These are phyloP conservation scores for Pseudomyrmex cubaensis DNA, from an alignment of 1,140 invertebrate genomes.

Conservation along the genomic window DNA sequence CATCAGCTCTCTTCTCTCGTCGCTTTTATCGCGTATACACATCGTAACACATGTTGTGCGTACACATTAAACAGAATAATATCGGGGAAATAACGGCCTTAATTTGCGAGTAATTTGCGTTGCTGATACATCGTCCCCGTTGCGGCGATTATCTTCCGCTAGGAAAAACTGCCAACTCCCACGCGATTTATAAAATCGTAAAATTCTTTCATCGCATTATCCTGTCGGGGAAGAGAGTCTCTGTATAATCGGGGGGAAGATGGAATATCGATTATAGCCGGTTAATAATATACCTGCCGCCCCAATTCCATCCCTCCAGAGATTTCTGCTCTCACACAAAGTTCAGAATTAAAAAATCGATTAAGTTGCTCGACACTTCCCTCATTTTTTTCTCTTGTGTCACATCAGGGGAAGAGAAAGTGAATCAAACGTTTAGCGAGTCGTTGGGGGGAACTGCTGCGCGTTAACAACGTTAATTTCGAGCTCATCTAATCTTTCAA, in stretches of 20 bases:
- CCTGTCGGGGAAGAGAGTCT: not conserved
- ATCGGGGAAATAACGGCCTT: conserved; percentile 22
- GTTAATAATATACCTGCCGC: conserved; percentile 21
- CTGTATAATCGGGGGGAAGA: not conserved
- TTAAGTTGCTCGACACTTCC: not conserved
- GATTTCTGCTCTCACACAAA: not conserved
- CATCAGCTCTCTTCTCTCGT: conserved; percentile 10
- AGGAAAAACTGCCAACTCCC: not conserved
- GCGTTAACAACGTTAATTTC: not conserved
- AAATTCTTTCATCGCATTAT: not conserved
- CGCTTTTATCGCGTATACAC: conserved; percentile 38
- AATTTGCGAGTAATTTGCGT: conserved; percentile 33
- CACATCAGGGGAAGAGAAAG: not conserved
- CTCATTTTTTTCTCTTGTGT: not conserved
- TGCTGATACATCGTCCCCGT: not conserved
- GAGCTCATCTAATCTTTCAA: not conserved
- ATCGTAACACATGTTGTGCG: conserved; percentile 36
- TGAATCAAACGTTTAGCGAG: conserved; percentile 1
- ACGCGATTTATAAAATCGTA: not conserved
- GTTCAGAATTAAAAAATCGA: conserved; percentile 2
- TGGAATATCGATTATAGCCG: conserved; percentile 12
- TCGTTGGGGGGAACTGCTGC: not conserved
- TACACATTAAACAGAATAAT: conserved; percentile 37
- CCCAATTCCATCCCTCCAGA: conserved; percentile 12
- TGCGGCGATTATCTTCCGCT: too few relatives aligned